phyloP scores from a whole-genome alignment of 2,797 vertebrate genomes.

The Acanthornis magna region DNA sequence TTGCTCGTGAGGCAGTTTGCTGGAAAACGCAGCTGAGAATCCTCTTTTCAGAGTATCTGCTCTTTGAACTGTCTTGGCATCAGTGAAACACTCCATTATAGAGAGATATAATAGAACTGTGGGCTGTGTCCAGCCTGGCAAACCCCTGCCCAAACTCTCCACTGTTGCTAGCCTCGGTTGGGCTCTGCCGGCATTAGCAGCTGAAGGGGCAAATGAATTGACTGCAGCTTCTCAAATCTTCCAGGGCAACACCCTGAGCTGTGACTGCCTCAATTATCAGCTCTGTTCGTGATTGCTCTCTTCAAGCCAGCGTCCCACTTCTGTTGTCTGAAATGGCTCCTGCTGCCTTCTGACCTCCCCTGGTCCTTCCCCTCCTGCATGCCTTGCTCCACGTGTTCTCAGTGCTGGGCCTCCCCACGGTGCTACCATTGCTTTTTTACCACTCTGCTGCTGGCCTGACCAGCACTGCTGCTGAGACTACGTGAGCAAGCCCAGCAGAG shows the following conservation, averaged over 20 bases:
- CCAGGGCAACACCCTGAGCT: neutral
- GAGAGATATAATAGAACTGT: neutral
- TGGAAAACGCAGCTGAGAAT: neutral
- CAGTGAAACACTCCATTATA: neutral
- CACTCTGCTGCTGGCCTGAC: neutral
- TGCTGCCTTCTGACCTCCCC: neutral
- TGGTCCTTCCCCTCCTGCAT: rapidly evolving
- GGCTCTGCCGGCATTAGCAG: neutral
- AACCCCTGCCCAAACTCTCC: neutral
- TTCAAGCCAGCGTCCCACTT: neutral
- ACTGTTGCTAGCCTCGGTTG: neutral
- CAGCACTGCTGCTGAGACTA: neutral
- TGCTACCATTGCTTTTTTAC: neutral
- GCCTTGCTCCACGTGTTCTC: neutral
- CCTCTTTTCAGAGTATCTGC: neutral
- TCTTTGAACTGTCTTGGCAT: slow-evolving; percentile 31
- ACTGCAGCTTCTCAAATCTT: neutral
- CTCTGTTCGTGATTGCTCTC: neutral
- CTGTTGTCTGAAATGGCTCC: neutral
- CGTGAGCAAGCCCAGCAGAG: neutral
- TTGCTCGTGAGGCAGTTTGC: neutral
- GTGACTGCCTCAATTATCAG: neutral
- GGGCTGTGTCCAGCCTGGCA: neutral
- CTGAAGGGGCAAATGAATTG: neutral
- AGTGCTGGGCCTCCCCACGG: no score